These are phyloP conservation scores for Semaprochilodus insignis DNA, from an alignment of 2,797 vertebrate species.

Conservation along the genomic window DNA sequence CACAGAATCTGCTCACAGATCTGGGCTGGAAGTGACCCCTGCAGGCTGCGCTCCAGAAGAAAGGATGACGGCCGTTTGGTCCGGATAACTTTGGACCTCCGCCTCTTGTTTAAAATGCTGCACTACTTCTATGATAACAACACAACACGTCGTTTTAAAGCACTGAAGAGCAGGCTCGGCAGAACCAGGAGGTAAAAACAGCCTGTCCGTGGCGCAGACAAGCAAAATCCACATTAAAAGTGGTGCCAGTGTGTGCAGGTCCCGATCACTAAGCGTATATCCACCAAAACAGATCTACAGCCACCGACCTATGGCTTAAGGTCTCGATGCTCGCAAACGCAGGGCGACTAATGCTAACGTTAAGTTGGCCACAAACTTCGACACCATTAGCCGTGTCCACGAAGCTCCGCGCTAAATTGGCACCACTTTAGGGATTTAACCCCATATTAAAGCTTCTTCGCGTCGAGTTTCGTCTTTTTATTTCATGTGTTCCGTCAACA, in stretches of 20 bases:
- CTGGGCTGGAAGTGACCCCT: not conserved
- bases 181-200: not conserved
- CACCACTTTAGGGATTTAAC: not conserved
- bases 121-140: not conserved
- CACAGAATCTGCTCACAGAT: not conserved
- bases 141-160: not conserved
- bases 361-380: conserved; percentile 1
- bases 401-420: not conserved
- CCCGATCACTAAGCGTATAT: not conserved
- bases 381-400: not conserved
- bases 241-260: not conserved
- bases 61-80: not conserved
- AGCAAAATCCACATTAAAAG: not conserved
- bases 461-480: not conserved
- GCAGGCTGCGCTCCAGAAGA: too few relatives aligned
- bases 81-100: not conserved
- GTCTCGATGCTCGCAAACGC: not conserved
- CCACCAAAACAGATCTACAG: not conserved
- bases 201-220: not conserved
- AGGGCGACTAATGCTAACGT: not conserved
- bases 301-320: not conserved
- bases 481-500: not conserved
- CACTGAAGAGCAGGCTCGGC: not conserved
- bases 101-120: not conserved
- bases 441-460: not conserved